Base-by-base conservation (phyloP, 2,113 vertebrate genomes). In the Poecilia latipinna region DNA sequence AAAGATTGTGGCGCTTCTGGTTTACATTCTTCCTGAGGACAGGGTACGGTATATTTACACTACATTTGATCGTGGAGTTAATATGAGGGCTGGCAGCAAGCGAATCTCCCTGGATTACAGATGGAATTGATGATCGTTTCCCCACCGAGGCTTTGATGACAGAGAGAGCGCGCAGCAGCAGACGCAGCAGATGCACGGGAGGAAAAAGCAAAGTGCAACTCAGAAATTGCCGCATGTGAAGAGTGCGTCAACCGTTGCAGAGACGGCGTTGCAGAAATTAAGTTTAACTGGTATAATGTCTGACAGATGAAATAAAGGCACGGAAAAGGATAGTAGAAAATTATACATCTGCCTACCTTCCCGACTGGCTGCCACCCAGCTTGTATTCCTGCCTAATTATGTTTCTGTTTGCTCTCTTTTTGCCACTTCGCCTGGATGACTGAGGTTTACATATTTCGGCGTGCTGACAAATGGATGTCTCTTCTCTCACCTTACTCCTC, bases 81-180 rank as follows among this genome's bases (percentile, higher is more conserved):
- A 94, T 87, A 84, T 90, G 76, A 89, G 79, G 85, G 82, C 84
- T 75, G 85, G 48, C 61, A 79, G 77, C 79, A 66, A 73, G 82
- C 74, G 63, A 85, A 83, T 79, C 86, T 91, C 68, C 68, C 82
- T 90, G 91, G 85, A 94, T 91, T 92, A 92, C 89, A 87, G 91
- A 74, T 12, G 24, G 70, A 86, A 89, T 92, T 85, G 90, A 84
- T 88, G 87, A 93, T 90, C 82, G 73, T 91, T 93, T 88, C 91
- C 60, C 70, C 57, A 29, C 68, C 51, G 68, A 90, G 82, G 71
- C 90, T 94, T 89, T 72, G 85, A 91, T 96, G 88, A 77, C 60
- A 90, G 92, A 84, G 86, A 78, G 66, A 90, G 68, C 68, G 67
- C 28, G 29, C 29, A 29, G 29, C 35, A 65, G 61, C 72, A 51